Evolutionary conservation across 1,140 invertebrate species (phyloP), one percentile per base, ranked within the genome.

Genomic region (Brachystomella parvula): DNA sequence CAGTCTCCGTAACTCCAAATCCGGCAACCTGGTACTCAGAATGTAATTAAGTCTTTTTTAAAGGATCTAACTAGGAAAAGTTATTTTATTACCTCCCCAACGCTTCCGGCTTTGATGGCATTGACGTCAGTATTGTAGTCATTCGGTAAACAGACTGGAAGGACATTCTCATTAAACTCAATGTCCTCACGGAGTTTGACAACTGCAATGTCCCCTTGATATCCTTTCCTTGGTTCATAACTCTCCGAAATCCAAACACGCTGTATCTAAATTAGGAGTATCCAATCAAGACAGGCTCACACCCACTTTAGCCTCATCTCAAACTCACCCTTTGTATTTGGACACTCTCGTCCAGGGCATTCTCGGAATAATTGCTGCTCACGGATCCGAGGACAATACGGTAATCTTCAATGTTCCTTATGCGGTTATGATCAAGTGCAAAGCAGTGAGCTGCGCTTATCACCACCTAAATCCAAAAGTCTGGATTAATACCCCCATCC

Each of bases 61-160:
- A 60, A 31, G 9, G 15, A 60, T 60, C 15, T 28, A 33, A 9
- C 9, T 60, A 60, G n/a, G n/a, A 44, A n/a, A 44, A 12, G 39
- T 56, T 17, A 56, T n/a, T n/a, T n/a, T 29, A 12, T 26, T 44
- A 62, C 60, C 26, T 62, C 12, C 44, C 60, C 60, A 24, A 62
- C 12, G 15, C 21, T 39, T 29, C 60, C 60, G 12, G 32, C 24
- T 47, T 62, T 32, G 30, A 62, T 19, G 17, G 60, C 60, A 39
- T 62, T 39, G 31, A 62, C 32, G 24, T 62, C 60, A 2, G 31
- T 35, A 12, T 28, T 26, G 33, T 44, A 62, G 12, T 62, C 60
- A 44, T 62, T 62, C 3, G 60, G 60, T 21, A 62, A 29, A 29
- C 60, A 62, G 3, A 62, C 35, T 6, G 60, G 60, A 3, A 62